Percentiles rank a stretch among this genome's conserved stretches.
These are phyloP conservation scores for Accipiter virgatus DNA, from an alignment of 2,113 vertebrate genomes.

Conservation along the genomic window DNA sequence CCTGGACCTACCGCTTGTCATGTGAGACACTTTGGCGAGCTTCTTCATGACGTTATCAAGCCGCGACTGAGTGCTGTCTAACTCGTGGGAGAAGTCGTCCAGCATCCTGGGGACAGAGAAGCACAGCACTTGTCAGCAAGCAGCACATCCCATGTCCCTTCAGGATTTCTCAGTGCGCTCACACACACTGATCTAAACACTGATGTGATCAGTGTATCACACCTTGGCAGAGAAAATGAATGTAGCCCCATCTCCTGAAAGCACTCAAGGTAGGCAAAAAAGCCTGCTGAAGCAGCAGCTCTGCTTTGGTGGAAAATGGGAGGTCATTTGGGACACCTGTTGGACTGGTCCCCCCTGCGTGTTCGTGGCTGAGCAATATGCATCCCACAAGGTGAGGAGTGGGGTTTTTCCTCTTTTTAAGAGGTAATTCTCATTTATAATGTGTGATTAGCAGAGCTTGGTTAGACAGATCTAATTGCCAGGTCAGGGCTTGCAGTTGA, in stretches of 20 bases:
- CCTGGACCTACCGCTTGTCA: constrained; percentile 90
- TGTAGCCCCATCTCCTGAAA: not conserved
- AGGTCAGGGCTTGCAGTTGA: not conserved
- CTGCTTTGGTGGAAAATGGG: not conserved
- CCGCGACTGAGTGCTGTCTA: constrained; percentile 92
- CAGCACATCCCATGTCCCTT: not conserved
- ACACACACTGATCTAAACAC: not conserved
- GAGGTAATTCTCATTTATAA: not conserved
- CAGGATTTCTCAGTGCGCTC: accelerated
- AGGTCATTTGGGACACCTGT: not conserved
- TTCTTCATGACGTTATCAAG: constrained; percentile 99
- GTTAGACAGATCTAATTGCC: not conserved
- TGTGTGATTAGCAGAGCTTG: not conserved
- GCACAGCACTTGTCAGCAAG: not conserved
- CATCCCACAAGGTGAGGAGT: not conserved
- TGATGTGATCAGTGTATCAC: not conserved
- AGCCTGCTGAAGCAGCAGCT: not conserved
- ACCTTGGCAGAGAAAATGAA: not conserved
- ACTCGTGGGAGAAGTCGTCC: constrained; percentile 93
- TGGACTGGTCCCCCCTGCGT: not conserved
- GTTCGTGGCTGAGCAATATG: not conserved
- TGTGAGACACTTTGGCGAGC: constrained; percentile 96
- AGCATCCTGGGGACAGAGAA: constrained; percentile 83
- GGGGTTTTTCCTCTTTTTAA: not conserved
- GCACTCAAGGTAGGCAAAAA: not conserved